These are phyloP conservation scores for Ammospiza nelsoni DNA, from an alignment of 2,113 vertebrate genomes.

Conservation along the genomic window DNA sequence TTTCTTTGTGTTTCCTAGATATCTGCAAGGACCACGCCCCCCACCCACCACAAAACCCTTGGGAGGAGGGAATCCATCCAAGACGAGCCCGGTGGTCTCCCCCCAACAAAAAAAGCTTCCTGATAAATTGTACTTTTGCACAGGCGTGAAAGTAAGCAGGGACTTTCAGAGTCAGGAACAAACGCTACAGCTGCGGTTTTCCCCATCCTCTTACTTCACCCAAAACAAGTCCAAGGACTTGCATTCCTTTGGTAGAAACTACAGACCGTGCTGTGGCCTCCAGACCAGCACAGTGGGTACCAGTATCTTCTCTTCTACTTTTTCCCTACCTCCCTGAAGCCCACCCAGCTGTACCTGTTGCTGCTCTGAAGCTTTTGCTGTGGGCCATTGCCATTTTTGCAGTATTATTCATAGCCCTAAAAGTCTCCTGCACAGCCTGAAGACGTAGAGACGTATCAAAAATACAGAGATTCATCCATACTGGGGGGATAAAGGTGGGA, in stretches of 20 bases:
- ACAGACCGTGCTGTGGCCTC: slow-evolving; percentile 3
- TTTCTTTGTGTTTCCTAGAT: slow-evolving; percentile 56
- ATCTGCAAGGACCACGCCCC: not conserved
- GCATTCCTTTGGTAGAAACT: slow-evolving; percentile 73
- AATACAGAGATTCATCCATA: slow-evolving; percentile 44
- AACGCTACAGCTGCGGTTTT: not conserved
- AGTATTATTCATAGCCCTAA: slow-evolving; percentile 24
- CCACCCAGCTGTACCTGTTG: slow-evolving; percentile 13
- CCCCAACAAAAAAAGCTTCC: not conserved
- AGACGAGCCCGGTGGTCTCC: not conserved
- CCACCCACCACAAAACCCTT: not conserved
- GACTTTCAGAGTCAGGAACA: slow-evolving; percentile 3
- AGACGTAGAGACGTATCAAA: slow-evolving; percentile 35
- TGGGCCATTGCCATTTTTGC: not conserved
- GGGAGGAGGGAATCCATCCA: not conserved
- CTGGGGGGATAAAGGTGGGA: slow-evolving; percentile 42
- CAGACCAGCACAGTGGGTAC: slow-evolving; percentile 33
- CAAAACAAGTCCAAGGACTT: slow-evolving; percentile 21
- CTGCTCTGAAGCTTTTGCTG: slow-evolving; percentile 19
- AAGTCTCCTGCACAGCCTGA: slow-evolving; percentile 54
- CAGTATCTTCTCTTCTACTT: slow-evolving; percentile 23
- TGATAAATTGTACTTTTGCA: slow-evolving; percentile 29
- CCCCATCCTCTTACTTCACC: slow-evolving; percentile 16
- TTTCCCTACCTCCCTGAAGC: slow-evolving; percentile 54
- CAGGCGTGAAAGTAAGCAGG: slow-evolving; percentile 10